These are phyloP conservation scores for Pao palembangensis DNA, from an alignment of 2,113 vertebrate species.

Conservation along the genomic window DNA sequence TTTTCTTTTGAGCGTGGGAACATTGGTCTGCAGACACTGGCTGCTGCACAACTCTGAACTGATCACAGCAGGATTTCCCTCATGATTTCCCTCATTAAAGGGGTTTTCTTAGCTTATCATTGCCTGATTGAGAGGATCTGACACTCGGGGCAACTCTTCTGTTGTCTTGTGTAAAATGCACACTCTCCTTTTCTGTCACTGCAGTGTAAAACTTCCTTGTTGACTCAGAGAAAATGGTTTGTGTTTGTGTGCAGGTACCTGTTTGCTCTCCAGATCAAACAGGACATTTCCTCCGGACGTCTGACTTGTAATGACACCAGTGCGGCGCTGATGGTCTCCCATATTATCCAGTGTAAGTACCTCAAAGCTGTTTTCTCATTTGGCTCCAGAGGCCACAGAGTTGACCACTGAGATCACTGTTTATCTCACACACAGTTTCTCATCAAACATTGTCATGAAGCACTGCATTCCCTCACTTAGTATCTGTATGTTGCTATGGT, in stretches of 20 bases:
- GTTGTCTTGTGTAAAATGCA: background rate
- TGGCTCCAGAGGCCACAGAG: slow-evolving; percentile 21
- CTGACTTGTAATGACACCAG: slow-evolving; percentile 92
- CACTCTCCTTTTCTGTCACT: background rate
- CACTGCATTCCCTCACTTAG: slow-evolving; percentile 29
- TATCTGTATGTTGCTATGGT: slow-evolving; percentile 63
- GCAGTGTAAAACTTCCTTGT: background rate
- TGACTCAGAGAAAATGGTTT: slow-evolving; percentile 10
- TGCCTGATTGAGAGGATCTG: background rate
- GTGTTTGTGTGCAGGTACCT: slow-evolving; percentile 83
- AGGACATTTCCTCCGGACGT: slow-evolving; percentile 87
- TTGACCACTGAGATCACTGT: slow-evolving; percentile 20
- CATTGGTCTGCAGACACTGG: no score
- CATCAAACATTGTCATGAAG: slow-evolving; percentile 40
- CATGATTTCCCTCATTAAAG: background rate
- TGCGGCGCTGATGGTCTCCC: slow-evolving; percentile 89
- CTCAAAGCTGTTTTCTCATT: slow-evolving; percentile 8
- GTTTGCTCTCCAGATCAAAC: slow-evolving; percentile 96
- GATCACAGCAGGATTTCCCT: background rate
- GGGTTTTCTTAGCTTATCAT: no score
- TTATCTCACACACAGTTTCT: slow-evolving; percentile 23
- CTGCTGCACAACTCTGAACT: background rate
- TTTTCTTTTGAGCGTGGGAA: no score
- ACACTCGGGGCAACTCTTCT: background rate
- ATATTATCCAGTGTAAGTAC: slow-evolving; percentile 93